Evolutionary conservation across 2,797 vertebrate species (phyloP).

Genomic region (Tapirus indicus): DNA sequence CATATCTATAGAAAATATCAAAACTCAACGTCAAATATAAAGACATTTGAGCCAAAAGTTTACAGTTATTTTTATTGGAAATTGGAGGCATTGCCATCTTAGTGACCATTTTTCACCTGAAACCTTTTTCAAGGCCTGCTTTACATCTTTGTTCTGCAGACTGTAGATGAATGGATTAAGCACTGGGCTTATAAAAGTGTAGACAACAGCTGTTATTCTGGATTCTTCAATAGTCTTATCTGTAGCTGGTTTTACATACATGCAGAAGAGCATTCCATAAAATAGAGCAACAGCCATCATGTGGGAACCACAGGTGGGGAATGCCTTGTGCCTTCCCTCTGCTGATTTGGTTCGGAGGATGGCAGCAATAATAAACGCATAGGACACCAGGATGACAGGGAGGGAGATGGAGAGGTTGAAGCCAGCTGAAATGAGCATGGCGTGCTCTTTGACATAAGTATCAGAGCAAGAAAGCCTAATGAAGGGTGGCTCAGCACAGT

Average conservation of each 20-base stretch:
- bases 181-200: slow-evolving; percentile 69
- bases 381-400: slow-evolving; percentile 69
- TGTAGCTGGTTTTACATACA: slow-evolving; percentile 71
- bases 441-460: slow-evolving; percentile 61
- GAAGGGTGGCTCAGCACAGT: slow-evolving; percentile 68
- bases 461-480: slow-evolving; percentile 75
- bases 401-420: slow-evolving; percentile 68
- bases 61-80: neutral
- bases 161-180: slow-evolving; percentile 80
- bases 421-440: slow-evolving; percentile 69
- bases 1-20: neutral
- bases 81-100: neutral
- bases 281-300: slow-evolving; percentile 69
- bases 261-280: slow-evolving; percentile 77
- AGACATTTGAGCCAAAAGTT: neutral
- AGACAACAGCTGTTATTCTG: slow-evolving; percentile 78
- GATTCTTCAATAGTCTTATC: slow-evolving; percentile 66
- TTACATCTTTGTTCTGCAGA: slow-evolving; percentile 78
- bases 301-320: slow-evolving; percentile 78
- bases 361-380: slow-evolving; percentile 52
- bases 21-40: neutral
- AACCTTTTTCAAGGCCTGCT: slow-evolving; percentile 46
- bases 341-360: slow-evolving; percentile 50
- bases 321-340: slow-evolving; percentile 59
- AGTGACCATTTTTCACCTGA: neutral